phyloP scores from a whole-genome alignment of 2,888 invertebrate genomes.

The Drosophila prolongata region DNA sequence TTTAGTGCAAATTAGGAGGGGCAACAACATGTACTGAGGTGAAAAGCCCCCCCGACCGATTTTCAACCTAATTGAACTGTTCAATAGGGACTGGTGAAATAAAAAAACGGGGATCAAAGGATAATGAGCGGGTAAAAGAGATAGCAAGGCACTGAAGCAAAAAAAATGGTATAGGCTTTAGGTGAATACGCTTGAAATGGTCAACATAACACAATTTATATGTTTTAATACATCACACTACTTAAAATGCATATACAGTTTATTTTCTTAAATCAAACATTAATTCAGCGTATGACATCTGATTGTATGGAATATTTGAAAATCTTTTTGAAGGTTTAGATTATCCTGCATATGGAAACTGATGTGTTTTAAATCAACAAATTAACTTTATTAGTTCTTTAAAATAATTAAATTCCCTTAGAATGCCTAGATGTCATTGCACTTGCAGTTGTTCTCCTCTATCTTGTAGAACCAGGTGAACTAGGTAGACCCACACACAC shows the following conservation, averaged over 20 bases:
- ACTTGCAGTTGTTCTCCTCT: conserved; percentile 30
- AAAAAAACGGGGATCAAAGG: conserved; percentile 1
- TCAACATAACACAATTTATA: too few relatives aligned
- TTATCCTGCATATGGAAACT: too few relatives aligned
- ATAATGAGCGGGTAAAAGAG: conserved; percentile 2
- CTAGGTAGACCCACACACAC: not conserved
- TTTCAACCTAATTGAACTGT: conserved; percentile 36
- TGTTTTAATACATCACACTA: too few relatives aligned
- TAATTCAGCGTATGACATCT: too few relatives aligned
- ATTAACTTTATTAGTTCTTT: too few relatives aligned
- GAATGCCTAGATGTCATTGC: conserved; percentile 10
- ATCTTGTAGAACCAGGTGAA: not conserved
- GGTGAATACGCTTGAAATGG: not conserved
- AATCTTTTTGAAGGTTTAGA: too few relatives aligned
- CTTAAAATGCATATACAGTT: too few relatives aligned
- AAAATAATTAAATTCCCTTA: not conserved
- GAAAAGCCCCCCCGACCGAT: conserved; percentile 23
- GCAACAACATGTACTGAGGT: conserved; percentile 26
- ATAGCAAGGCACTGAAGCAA: conserved; percentile 4
- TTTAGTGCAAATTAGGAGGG: conserved; percentile 34
- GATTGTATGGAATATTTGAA: too few relatives aligned
- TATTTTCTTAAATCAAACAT: too few relatives aligned
- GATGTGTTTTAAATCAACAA: too few relatives aligned
- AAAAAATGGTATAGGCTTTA: not conserved
- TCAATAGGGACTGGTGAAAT: conserved; percentile 18